Conservation (phyloP, 1,140 invertebrate species). For the Cyclina sinensis region DNA sequence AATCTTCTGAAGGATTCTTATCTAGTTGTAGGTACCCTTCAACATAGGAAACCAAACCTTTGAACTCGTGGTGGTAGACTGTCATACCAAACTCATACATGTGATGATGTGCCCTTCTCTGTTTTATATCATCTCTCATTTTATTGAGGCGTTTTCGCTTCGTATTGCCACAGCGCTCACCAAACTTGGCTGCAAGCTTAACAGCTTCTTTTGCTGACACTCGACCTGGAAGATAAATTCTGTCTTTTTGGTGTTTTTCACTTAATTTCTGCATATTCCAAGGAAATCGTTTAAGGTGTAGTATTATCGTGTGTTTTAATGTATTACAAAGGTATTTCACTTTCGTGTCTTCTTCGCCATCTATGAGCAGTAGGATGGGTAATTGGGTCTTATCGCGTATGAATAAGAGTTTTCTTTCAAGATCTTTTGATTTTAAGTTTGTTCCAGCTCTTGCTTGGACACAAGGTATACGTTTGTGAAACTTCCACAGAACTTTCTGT, state of each 20-base stretch:
- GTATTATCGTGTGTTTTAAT: conserved; percentile 47
- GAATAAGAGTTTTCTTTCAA: conserved; percentile 57
- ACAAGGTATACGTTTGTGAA: conserved; percentile 66
- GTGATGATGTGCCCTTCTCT: conserved; percentile 24
- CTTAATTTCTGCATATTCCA: conserved; percentile 21
- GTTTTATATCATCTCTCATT: conserved; percentile 53
- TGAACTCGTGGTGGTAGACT: conserved; percentile 70
- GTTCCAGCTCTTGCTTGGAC: conserved; percentile 51
- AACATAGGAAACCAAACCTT: conserved; percentile 65
- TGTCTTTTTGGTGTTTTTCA: neutral
- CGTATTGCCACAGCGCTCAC: conserved; percentile 45
- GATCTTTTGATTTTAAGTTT: neutral
- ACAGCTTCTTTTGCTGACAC: conserved; percentile 61
- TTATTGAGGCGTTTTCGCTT: conserved; percentile 49
- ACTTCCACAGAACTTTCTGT: conserved; percentile 69
- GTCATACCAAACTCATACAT: conserved; percentile 73
- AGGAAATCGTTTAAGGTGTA: conserved; percentile 70
- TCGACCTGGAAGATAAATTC: conserved; percentile 57
- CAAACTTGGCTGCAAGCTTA: conserved; percentile 60
- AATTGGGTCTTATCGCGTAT: conserved; percentile 65
- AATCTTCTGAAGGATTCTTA: neutral
- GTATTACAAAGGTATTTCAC: conserved; percentile 62
- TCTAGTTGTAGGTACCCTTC: conserved; percentile 71
- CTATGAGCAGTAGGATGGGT: conserved; percentile 70
- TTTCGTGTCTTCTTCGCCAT: conserved; percentile 75